Percentiles rank a stretch among this genome's conserved stretches.
phyloP scores from a whole-genome alignment of 2,888 invertebrate genomes.

The Nomada goodeniana region DNA sequence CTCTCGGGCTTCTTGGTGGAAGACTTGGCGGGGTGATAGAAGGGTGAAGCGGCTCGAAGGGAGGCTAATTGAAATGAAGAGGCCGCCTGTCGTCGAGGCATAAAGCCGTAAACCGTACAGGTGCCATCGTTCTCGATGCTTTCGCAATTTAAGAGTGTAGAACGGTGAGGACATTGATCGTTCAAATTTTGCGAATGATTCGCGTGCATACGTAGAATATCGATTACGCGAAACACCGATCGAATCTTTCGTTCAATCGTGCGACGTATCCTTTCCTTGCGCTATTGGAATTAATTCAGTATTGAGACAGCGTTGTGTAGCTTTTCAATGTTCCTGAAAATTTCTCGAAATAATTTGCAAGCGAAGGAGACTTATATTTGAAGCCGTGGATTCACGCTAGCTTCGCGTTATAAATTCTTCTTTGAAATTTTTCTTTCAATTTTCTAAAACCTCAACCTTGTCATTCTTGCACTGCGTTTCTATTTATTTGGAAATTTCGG shows the following conservation, averaged over 20 bases:
- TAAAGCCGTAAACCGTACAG: conserved; percentile 69
- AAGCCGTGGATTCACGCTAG: not conserved
- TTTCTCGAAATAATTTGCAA: conserved; percentile 35
- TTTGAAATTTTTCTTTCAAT: not conserved
- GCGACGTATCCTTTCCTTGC: not conserved
- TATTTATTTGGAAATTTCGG: conserved; percentile 7
- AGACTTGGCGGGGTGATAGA: conserved; percentile 54
- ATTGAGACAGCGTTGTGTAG: not conserved
- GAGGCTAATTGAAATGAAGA: conserved; percentile 80
- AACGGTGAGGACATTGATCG: not conserved
- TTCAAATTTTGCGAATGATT: not conserved
- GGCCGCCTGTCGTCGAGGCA: conserved; percentile 75
- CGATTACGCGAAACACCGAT: not conserved
- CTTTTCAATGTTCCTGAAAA: conserved; percentile 20
- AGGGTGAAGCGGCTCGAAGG: conserved; percentile 67
- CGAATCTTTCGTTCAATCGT: not conserved
- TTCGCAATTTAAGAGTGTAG: conserved; percentile 24
- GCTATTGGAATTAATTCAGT: too few relatives aligned
- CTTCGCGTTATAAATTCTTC: not conserved
- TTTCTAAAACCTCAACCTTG: not conserved
- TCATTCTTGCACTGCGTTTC: not conserved
- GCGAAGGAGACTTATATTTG: conserved; percentile 36
- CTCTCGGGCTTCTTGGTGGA: conserved; percentile 61
- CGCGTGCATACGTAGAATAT: too few relatives aligned
- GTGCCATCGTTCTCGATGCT: conserved; percentile 52